phyloP scores from a whole-genome alignment of 2,113 vertebrate genomes.

The Nymphicus hollandicus region DNA sequence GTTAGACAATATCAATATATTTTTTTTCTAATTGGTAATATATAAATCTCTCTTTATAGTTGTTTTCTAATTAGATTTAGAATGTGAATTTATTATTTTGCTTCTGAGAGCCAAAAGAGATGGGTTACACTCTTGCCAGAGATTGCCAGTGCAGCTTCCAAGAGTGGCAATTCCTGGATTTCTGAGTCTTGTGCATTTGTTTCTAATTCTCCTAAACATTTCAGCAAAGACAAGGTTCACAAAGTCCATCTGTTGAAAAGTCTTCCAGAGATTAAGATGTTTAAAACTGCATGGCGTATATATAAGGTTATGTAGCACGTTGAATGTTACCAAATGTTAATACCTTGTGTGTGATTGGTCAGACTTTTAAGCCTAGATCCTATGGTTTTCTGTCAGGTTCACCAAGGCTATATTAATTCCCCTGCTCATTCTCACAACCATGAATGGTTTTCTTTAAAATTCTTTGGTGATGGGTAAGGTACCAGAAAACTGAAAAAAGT shows the following conservation, averaged over 20 bases:
- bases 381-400: neutral
- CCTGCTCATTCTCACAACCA: neutral
- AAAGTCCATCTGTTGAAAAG: neutral
- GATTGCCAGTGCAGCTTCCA: neutral
- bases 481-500: neutral
- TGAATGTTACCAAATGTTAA: constrained; percentile 13
- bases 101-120: neutral
- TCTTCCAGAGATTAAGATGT: constrained; percentile 6
- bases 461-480: neutral
- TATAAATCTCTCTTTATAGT: neutral
- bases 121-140: neutral
- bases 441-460: neutral
- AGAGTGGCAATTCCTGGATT: neutral
- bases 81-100: neutral
- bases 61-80: neutral
- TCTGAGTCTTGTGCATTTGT: neutral
- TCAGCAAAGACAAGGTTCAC: neutral
- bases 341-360: neutral
- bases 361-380: neutral
- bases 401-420: neutral
- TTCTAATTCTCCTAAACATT: constrained; percentile 18
- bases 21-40: neutral
- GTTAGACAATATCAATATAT: neutral
- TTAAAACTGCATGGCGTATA: neutral
- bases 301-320: neutral